Conservation (phyloP, 2,888 invertebrate genomes). For the Napeogenes sylphis region DNA sequence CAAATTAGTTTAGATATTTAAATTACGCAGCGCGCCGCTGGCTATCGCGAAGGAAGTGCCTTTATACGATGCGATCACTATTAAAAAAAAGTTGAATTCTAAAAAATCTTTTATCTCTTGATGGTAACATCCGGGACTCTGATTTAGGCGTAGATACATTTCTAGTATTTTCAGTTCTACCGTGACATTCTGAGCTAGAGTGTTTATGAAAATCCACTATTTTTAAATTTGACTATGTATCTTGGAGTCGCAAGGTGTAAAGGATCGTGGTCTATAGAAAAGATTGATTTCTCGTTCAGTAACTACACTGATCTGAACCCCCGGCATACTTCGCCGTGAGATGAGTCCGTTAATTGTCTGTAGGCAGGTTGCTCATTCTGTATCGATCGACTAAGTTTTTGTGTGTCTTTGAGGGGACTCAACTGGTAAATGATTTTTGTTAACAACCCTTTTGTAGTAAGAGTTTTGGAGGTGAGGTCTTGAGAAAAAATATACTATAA, state of each 20-base stretch:
- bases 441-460: constrained; percentile 37
- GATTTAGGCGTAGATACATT: too few relatives aligned
- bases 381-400: constrained; percentile 67
- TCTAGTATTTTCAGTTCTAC: too few relatives aligned
- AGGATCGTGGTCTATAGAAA: constrained; percentile 42
- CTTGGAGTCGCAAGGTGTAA: constrained; percentile 44
- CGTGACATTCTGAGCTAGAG: too few relatives aligned
- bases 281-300: constrained; percentile 71
- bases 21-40: constrained; percentile 56
- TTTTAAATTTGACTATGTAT: too few relatives aligned
- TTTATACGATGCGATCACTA: constrained; percentile 22
- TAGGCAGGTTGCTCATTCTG: constrained; percentile 61
- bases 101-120: background rate
- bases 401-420: constrained; percentile 59
- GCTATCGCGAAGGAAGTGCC: constrained; percentile 38
- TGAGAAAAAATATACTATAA: too few relatives aligned
- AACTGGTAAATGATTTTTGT: constrained; percentile 59
- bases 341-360: constrained; percentile 71
- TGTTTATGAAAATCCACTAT: too few relatives aligned
- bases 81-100: background rate
- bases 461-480: constrained; percentile 14
- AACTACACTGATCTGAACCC: constrained; percentile 19
- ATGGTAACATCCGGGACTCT: too few relatives aligned
- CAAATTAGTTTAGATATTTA: constrained; percentile 76
- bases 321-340: constrained; percentile 60